phyloP scores from a whole-genome alignment of 2,888 invertebrate species.

The Notocelia uddmanniana region DNA sequence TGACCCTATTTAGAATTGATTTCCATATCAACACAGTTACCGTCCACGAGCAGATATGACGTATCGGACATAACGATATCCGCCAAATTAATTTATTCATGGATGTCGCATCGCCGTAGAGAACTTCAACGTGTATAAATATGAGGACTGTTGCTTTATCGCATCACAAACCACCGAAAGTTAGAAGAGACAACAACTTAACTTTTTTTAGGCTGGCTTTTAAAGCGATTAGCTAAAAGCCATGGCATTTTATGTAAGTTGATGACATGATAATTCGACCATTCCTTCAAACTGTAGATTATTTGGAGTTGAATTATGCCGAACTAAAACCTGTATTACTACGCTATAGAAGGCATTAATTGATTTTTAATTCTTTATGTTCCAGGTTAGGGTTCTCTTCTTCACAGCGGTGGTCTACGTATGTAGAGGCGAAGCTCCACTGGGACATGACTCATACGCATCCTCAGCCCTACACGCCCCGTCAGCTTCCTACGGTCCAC shows the following conservation, averaged over 20 bases:
- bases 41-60: conserved; percentile 46
- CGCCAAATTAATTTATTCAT: conserved; percentile 67
- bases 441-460: conserved; percentile 70
- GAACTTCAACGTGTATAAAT: conserved; percentile 76
- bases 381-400: conserved; percentile 76
- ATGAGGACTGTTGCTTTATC: conserved; percentile 70
- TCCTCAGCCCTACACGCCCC: conserved; percentile 71
- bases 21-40: conserved; percentile 12
- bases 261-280: conserved; percentile 44
- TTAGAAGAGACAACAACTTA: conserved; percentile 77
- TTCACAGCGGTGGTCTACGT: conserved; percentile 71
- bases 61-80: conserved; percentile 47
- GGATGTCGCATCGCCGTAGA: conserved; percentile 67
- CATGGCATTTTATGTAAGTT: conserved; percentile 84
- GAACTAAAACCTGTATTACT: too few relatives aligned
- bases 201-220: conserved; percentile 69
- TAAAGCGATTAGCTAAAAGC: conserved; percentile 83
- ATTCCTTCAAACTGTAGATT: neutral
- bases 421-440: conserved; percentile 67
- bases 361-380: conserved; percentile 54
- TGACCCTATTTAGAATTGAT: conserved; percentile 50
- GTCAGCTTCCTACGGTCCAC: conserved; percentile 73
- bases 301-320: neutral
- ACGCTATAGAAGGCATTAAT: neutral
- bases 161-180: conserved; percentile 74